phyloP scores from a whole-genome alignment of 2,888 invertebrate species.

The Tipula unca region DNA sequence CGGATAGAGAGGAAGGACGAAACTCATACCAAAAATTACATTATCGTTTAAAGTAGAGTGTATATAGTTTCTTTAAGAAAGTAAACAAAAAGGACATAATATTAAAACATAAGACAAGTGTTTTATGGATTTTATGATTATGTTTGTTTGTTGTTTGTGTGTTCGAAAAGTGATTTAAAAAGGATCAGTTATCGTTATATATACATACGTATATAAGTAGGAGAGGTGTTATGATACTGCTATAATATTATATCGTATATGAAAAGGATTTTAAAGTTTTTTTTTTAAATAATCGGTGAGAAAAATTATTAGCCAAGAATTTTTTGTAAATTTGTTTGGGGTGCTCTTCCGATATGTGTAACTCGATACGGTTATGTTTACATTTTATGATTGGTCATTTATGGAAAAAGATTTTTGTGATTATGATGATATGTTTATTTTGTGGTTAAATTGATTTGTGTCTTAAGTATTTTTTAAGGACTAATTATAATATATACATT shows the following conservation, averaged over 20 bases:
- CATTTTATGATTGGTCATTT: neutral
- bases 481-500: neutral
- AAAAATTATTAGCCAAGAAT: neutral
- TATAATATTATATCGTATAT: neutral
- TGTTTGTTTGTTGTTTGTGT: neutral
- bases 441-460: neutral
- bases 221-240: neutral
- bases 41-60: neutral
- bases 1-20: slow-evolving; percentile 3
- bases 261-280: neutral
- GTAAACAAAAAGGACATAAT: neutral
- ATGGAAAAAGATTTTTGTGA: neutral
- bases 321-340: neutral
- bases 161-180: neutral
- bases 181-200: neutral
- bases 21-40: neutral
- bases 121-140: slow-evolving; percentile 14
- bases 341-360: neutral
- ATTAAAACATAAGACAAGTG: slow-evolving; percentile 8
- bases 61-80: neutral
- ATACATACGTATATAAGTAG: no score
- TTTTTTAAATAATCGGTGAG: neutral
- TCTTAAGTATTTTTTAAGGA: neutral
- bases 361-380: neutral
- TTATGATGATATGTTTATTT: neutral